Base-by-base conservation (phyloP, 1,140 invertebrate species). In the Zaprionus capensis region DNA sequence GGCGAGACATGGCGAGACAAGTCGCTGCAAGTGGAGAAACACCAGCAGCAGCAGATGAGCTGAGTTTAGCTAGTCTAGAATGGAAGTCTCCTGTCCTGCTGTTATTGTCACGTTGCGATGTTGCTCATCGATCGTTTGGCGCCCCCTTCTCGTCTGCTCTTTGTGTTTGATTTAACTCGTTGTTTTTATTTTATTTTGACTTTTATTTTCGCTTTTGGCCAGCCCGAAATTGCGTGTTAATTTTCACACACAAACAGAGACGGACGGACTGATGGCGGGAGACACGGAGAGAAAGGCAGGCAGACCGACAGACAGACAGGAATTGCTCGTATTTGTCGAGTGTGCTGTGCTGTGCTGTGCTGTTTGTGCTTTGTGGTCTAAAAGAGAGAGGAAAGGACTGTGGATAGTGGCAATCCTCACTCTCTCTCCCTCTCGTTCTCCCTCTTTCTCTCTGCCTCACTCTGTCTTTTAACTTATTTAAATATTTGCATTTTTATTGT, bases 401-500 rank as follows among this genome's bases (percentile, higher is more conserved):
- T 7, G n/a, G n/a, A 24, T 24, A 15, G 17, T 51, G 20, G 11
- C 2, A 24, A 12, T 20, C 22, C 28, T 53, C 41, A 11, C 17
- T 41, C 15, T 46, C 34, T 28, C 20, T 36, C 6, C 44, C 46
- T 28, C 26, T 28, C 26, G 1, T 4, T 24, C 26, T 28, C 31
- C 9, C 31, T 34, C 9, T 34, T 7, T 11, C 9, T 61, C 17
- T 61, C 3, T 56, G 14, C 17, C 28, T 55, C 20, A 68, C 44
- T 28, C 51, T 56, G 41, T 44, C 41, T 66, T 71, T 86, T 64
- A 58, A 34, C 75, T 51, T 76, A 65, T 66, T 81, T 73, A 88
- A 88, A 84, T 84, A 88, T 87, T 87, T 88, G 84, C 81, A 84
- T 88, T 88, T 90, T 88, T 84, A 88, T 88, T 90, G 84, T 79